Percentiles rank a stretch among this genome's conserved stretches.
Evolutionary conservation across 1,140 invertebrate species (phyloP).

Genomic region (Popillia japonica): DNA sequence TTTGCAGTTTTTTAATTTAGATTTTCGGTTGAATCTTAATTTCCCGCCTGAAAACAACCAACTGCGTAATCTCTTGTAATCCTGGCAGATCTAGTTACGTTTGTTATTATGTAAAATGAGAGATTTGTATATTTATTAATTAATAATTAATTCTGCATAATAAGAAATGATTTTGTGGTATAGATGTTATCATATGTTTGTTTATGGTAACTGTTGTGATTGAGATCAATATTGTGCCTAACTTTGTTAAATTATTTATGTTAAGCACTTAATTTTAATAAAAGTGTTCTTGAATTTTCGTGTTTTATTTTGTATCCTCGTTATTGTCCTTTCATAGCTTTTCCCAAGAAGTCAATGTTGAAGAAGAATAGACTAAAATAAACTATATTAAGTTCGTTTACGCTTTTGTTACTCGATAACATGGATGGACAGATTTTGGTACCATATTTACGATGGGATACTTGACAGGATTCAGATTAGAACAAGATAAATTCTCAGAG

Average conservation of each 20-base stretch:
- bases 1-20: slow-evolving; percentile 24
- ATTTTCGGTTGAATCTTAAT: background rate
- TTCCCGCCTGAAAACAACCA: too few relatives aligned
- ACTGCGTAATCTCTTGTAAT: too few relatives aligned
- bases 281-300: slow-evolving; percentile 50
- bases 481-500: too few relatives aligned
- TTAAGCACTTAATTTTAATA: slow-evolving; percentile 60
- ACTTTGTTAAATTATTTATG: slow-evolving; percentile 58
- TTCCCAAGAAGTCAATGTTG: too few relatives aligned
- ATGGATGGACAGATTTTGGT: too few relatives aligned
- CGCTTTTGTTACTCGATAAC: too few relatives aligned
- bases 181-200: slow-evolving; percentile 32
- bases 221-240: slow-evolving; percentile 59
- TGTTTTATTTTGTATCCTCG: background rate
- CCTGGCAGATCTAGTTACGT: too few relatives aligned
- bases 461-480: too few relatives aligned
- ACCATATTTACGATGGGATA: too few relatives aligned
- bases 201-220: slow-evolving; percentile 53
- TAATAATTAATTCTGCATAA: background rate
- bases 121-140: slow-evolving; percentile 13
- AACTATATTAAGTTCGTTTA: too few relatives aligned
- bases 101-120: background rate
- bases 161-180: background rate
- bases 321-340: too few relatives aligned
- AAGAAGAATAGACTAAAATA: too few relatives aligned